Evolutionary conservation across 1,140 invertebrate genomes (phyloP), one percentile per base, ranked within the genome.

Genomic region (Pygmarrhopalites habei): DNA sequence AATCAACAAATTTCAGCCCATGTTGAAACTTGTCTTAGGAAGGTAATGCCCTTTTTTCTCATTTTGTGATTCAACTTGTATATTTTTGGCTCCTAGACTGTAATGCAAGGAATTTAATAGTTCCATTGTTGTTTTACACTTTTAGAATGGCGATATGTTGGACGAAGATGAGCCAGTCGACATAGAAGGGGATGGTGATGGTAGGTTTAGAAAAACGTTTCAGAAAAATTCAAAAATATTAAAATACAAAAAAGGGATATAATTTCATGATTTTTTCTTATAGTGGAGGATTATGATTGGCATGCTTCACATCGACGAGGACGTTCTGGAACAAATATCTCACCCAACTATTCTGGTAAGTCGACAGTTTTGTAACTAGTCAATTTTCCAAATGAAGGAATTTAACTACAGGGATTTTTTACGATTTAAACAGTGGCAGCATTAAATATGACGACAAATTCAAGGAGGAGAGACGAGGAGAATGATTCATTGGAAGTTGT

Each of bases 281-380:
- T 77, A 39, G 88, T 82, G 72, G 88, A 90, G 71, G 88, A 89
- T 69, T 90, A 90, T 72, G 86, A 88, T 71, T 90, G 88, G 88
- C 86, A 86, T 12, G 86, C 86, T 1, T n/a, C n/a, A n/a, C 86
- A 89, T 72, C 84, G 83, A 62, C 77, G 87, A 72, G 39, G 77
- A 86, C 35, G 85, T 83, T 1, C 84, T 84, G 0, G 81, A 82
- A 10, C 76, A 89, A 69, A 77, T 89, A 25, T 79, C 84, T 67
- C 87, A 86, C 26, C 51, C 5, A 70, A 70, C 47, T 64, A 70
- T 28, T 66, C 60, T 55, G 46, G 70, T 72, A 66, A 70, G n/a
- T n/a, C n/a, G n/a, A n/a, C n/a, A n/a, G n/a, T n/a, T n/a, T n/a
- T n/a, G n/a, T n/a, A n/a, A n/a, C n/a, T n/a, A n/a, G n/a, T n/a